phyloP scores from a whole-genome alignment of 2,797 vertebrate species.

The Melopsittacus undulatus region DNA sequence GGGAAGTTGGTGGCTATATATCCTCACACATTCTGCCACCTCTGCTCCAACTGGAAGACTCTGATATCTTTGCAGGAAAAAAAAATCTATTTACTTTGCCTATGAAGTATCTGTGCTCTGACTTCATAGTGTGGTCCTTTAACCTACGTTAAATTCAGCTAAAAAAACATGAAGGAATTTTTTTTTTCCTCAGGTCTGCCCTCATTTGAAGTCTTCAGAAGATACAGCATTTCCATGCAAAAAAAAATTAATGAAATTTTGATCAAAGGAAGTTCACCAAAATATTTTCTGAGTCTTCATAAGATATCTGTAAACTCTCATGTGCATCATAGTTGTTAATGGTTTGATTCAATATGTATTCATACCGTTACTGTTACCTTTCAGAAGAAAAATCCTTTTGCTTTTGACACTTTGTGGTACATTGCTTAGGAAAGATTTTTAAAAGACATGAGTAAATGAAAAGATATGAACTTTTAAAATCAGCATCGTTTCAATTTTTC shows the following conservation, averaged over 20 bases:
- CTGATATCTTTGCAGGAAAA: neutral
- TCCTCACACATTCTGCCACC: neutral
- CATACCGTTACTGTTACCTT: accelerated
- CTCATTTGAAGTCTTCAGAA: neutral
- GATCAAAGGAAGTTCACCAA: neutral
- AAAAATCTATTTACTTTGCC: neutral
- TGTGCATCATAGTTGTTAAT: neutral
- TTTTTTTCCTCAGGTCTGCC: neutral
- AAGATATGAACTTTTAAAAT: neutral
- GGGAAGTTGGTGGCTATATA: neutral
- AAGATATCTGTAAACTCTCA: neutral
- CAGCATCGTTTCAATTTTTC: neutral
- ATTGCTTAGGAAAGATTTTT: neutral
- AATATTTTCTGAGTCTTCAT: neutral
- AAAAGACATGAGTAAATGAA: neutral
- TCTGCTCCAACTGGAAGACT: neutral
- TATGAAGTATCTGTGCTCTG: neutral
- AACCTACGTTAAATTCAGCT: neutral
- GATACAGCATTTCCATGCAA: neutral
- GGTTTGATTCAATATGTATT: neutral
- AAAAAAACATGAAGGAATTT: neutral
- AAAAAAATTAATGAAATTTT: neutral
- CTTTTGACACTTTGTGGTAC: neutral
- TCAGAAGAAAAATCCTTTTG: neutral
- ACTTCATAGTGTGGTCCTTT: neutral